Base-by-base conservation (phyloP, 2,888 invertebrate species). In the Plutella xylostella region DNA sequence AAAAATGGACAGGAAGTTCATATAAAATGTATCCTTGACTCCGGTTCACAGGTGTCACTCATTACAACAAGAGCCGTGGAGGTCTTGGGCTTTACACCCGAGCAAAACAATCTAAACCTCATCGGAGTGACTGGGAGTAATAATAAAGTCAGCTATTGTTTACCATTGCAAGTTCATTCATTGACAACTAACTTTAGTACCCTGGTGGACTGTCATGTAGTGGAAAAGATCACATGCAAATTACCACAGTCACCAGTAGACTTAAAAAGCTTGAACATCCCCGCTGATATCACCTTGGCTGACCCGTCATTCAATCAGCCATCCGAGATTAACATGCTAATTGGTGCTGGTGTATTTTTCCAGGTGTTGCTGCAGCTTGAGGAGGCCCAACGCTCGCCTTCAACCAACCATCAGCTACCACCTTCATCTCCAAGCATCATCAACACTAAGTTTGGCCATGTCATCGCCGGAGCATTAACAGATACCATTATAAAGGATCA, bases 161-260 rank as follows among this genome's bases (percentile, higher is more conserved):
- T 44, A n/a, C 22, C 17, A 17, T n/a, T 44, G 15, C 12, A 38
- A n/a, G 30, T 44, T 14, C 28, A 37, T 12, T 37, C 38, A 18
- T 14, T 37, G 12, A 18, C n/a, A 18, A n/a, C 25, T n/a, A 4
- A 20, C 19, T 43, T 25, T 11, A 43, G 17, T 9, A 22, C 12
- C 15, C 15, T n/a, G 12, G 22, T 43, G 22, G 35, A 21, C 11
- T 43, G 43, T 43, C 14, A 18, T 14, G 22, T 34, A 17, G 17
- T 43, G 19, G 35, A 43, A 5, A 17, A 18, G 2, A 43, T 43
- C 7, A 43, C 43, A 22, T 22, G 19, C 2, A 3, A 11, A 1
- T 35, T 43, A 11, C 43, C 43, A 15, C 43, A 43, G 38, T 15
- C 11, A 35, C 35, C 18, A 35, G 28, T 28, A 9, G 9, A 9